phyloP scores from a whole-genome alignment of 2,113 vertebrate species.

The Condylura cristata region DNA sequence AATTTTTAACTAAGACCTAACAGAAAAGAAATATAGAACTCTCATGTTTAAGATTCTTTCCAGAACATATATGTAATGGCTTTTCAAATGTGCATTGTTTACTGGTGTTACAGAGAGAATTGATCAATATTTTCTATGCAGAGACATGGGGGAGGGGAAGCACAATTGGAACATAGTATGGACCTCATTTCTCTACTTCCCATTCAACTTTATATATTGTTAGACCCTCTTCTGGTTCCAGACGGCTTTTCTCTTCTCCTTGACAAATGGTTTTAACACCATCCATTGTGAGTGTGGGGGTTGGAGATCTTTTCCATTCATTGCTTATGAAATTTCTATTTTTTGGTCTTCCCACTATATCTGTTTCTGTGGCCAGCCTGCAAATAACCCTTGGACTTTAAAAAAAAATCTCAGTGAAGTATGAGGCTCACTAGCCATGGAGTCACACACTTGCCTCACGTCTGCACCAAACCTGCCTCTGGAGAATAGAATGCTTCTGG shows the following conservation, averaged over 20 bases:
- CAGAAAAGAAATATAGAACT: not conserved
- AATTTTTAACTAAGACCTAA: not conserved
- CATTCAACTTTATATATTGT: not conserved
- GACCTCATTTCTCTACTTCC: not conserved
- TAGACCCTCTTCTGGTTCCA: not conserved
- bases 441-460: not conserved
- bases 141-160: fast-evolving
- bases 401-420: not conserved
- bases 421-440: not conserved
- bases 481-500: not conserved
- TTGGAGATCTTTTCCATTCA: not conserved
- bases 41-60: not conserved
- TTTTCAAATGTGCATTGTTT: not conserved
- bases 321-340: not conserved
- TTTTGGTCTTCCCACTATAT: not conserved
- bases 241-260: not conserved
- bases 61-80: not conserved
- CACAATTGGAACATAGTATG: fast-evolving
- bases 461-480: not conserved
- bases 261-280: not conserved
- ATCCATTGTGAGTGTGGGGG: too few relatives aligned
- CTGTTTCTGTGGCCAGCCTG: not conserved
- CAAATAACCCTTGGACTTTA: not conserved
- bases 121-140: not conserved
- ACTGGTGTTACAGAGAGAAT: not conserved